Base-by-base conservation (phyloP, 2,888 invertebrate genomes). In the Drosophila niveifrons region DNA sequence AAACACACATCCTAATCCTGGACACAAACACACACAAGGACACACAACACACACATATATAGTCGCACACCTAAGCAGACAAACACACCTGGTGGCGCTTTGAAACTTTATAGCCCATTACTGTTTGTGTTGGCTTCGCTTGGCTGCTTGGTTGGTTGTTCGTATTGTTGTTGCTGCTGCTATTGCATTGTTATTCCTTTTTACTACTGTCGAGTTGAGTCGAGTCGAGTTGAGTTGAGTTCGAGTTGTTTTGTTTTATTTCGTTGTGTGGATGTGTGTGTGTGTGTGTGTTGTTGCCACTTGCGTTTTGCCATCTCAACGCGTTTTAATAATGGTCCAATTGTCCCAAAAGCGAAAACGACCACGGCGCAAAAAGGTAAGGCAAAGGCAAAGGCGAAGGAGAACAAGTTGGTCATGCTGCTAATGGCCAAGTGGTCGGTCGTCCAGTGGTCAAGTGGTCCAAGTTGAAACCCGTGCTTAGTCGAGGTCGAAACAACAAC, bases 321-420 rank as follows among this genome's bases (percentile, higher is more conserved):
- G 89, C 89, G 85, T 82, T 89, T 80, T 88, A 89, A 86, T 86
- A 86, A 89, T 89, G 82, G 82, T 84, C 76, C 85, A 82, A 89
- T 86, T 86, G 85, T 86, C 85, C 89, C 82, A 88, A 80, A 78
- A 87, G 79, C 80, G 63, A 71, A 69, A 69, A 75, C 72, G 75
- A 72, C 61, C 9, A 28, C 72, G 23, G 23, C 1, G 52, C 7
- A 31, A 31, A 46, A 66, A 61, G 43, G 58, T 41, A 55, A 73
- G 34, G 56, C 44, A 47, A 28, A 41, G 29, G 36, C 18, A n/a
- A 48, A 44, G 28, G 56, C 41, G 7, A 13, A 41, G 39, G 13
- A 13, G 39, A 41, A 13, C 64, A 68, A 52, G 64, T 51, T 77
- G 64, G 43, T 52, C 39, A 56, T 46, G 46, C 48, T 70, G 72